phyloP scores from a whole-genome alignment of 2,888 invertebrate species.

The Odontocolon sp. region DNA sequence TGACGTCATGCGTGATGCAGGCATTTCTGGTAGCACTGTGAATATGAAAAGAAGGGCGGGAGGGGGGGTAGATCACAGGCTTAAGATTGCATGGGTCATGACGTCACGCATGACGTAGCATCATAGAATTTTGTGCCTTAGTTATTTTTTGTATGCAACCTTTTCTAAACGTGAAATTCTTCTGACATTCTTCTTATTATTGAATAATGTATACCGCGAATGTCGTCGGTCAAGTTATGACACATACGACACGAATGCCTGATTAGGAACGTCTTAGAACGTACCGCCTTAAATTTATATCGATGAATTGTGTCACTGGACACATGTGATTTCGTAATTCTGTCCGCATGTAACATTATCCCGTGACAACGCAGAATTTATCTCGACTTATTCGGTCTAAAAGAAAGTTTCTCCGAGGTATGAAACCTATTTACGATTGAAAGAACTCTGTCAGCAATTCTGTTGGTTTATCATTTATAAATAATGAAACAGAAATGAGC shows the following conservation, averaged over 20 bases:
- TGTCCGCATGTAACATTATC: constrained; percentile 18
- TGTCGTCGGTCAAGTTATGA: too few species aligned
- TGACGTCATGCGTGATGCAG: too few species aligned
- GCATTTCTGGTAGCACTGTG: too few species aligned
- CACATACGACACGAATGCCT: neutral
- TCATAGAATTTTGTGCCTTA: too few species aligned
- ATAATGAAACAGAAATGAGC: constrained; percentile 34
- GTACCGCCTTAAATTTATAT: constrained; percentile 17
- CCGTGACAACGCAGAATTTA: constrained; percentile 42
- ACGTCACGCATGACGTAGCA: too few species aligned
- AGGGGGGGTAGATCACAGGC: too few species aligned
- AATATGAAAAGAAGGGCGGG: too few species aligned
- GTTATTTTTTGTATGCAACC: too few species aligned
- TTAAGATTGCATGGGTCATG: too few species aligned
- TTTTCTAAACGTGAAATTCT: too few species aligned
- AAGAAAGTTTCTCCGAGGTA: constrained; percentile 50
- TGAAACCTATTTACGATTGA: constrained; percentile 18
- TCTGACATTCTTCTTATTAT: too few species aligned
- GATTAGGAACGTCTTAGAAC: constrained; percentile 17
- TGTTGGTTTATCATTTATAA: constrained; percentile 24
- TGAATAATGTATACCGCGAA: too few species aligned
- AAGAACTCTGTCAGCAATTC: constrained; percentile 19
- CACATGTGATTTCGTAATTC: constrained; percentile 51
- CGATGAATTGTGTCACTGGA: constrained; percentile 13
- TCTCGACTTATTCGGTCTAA: constrained; percentile 47